phyloP scores from a whole-genome alignment of 1,140 invertebrate genomes.

The Hormaphis cornu region DNA sequence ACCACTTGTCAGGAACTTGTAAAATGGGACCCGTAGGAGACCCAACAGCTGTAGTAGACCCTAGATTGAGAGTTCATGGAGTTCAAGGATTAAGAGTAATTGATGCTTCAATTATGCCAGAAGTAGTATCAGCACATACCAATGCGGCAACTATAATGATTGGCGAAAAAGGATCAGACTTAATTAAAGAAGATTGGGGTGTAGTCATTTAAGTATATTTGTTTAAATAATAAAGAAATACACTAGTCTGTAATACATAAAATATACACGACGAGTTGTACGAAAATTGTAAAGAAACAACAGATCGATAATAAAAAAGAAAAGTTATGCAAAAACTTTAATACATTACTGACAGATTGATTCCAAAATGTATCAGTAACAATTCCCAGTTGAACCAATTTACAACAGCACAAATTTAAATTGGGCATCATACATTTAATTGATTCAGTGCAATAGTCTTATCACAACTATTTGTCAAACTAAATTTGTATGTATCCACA shows the following conservation, averaged over 20 bases:
- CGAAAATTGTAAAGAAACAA: too few species aligned
- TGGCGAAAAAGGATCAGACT: conserved; percentile 58
- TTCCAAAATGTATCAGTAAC: too few species aligned
- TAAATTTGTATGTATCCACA: too few species aligned
- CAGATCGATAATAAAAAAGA: too few species aligned
- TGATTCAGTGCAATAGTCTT: too few species aligned
- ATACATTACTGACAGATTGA: too few species aligned
- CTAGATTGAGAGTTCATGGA: conserved; percentile 57
- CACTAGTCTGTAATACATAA: conserved; percentile 40
- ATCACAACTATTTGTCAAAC: too few species aligned
- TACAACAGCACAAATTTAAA: too few species aligned
- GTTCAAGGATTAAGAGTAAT: conserved; percentile 59
- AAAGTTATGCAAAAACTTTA: too few species aligned
- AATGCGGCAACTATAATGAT: conserved; percentile 61
- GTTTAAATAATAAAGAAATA: background rate
- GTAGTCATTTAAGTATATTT: background rate
- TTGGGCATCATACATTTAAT: too few species aligned
- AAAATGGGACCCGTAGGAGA: conserved; percentile 71
- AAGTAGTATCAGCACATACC: conserved; percentile 52
- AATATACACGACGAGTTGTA: background rate
- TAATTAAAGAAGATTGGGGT: conserved; percentile 51
- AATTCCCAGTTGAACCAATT: too few species aligned
- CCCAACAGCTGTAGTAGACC: conserved; percentile 59
- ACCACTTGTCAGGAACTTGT: conserved; percentile 69
- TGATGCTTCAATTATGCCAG: conserved; percentile 63